Percentiles rank a stretch among this genome's conserved stretches.
Evolutionary conservation across 2,888 invertebrate genomes (phyloP).

Genomic region (Mythimna impura): DNA sequence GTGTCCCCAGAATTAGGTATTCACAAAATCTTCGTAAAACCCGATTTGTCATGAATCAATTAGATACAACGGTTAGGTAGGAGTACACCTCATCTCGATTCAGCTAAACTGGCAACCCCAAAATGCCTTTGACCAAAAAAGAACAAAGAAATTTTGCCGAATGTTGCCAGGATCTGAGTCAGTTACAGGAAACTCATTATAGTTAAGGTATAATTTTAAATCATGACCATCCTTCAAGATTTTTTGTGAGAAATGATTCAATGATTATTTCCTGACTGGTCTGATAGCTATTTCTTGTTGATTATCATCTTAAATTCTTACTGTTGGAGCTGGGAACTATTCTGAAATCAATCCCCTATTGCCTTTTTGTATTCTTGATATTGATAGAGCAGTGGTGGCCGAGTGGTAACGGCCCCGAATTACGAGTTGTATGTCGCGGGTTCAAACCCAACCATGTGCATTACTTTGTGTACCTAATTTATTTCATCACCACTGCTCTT

Average conservation of each 20-base stretch:
- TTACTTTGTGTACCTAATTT: too few species aligned
- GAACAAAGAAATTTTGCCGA: constrained; percentile 18
- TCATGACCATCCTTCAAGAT: constrained; percentile 20
- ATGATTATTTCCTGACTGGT: constrained; percentile 38
- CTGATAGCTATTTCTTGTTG: constrained; percentile 12
- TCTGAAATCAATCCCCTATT: neutral
- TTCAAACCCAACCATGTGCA: too few species aligned
- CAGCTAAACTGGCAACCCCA: constrained; percentile 23
- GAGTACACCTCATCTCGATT: constrained; percentile 17
- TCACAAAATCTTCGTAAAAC: neutral
- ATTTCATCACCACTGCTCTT: too few species aligned
- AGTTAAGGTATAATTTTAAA: constrained; percentile 33
- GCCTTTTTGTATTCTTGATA: neutral
- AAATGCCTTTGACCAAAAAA: constrained; percentile 9
- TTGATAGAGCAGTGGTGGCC: too few species aligned
- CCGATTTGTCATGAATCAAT: neutral
- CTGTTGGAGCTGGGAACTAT: too few species aligned
- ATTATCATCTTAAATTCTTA: neutral
- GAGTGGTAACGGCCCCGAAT: too few species aligned
- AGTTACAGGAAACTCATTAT: constrained; percentile 50
- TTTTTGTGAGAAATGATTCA: constrained; percentile 44
- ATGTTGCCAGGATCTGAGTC: constrained; percentile 42
- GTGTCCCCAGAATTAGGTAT: neutral
- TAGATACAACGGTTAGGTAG: neutral
- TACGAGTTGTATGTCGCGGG: too few species aligned